Conservation (phyloP, 2,113 vertebrate genomes). For the Leuciscus idus region DNA sequence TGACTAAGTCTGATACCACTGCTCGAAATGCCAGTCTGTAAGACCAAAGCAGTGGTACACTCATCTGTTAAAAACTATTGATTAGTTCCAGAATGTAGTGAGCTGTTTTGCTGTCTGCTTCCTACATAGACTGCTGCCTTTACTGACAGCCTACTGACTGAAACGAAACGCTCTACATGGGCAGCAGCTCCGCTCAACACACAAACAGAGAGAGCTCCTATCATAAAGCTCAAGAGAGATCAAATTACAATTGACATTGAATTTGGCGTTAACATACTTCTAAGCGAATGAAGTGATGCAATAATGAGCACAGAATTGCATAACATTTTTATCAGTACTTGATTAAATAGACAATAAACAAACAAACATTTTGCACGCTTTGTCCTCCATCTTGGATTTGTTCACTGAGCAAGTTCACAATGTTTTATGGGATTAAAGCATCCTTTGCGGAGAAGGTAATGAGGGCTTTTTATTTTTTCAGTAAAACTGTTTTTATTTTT, state of each 20-base stretch:
- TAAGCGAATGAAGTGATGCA: background rate
- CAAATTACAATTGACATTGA: background rate
- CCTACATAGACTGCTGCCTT: background rate
- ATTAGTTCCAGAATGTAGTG: background rate
- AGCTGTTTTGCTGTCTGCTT: background rate
- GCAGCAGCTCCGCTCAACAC: background rate
- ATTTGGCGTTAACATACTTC: background rate
- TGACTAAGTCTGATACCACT: conserved; percentile 49
- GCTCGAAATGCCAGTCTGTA: background rate
- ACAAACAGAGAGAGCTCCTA: background rate
- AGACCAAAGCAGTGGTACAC: background rate
- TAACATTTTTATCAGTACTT: background rate
- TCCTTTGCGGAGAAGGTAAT: too few species aligned
- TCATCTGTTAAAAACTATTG: conserved; percentile 22
- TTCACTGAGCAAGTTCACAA: too few species aligned
- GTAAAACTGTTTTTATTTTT: too few species aligned
- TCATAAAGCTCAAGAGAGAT: background rate
- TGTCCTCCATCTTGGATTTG: too few species aligned
- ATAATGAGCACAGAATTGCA: background rate
- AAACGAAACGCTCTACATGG: background rate
- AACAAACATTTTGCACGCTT: too few species aligned
- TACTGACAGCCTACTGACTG: background rate
- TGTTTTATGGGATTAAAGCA: too few species aligned
- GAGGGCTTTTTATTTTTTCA: too few species aligned
- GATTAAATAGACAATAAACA: too few species aligned